Evolutionary conservation across 2,888 invertebrate species (phyloP).

Genomic region (Oligia fasciuncula): DNA sequence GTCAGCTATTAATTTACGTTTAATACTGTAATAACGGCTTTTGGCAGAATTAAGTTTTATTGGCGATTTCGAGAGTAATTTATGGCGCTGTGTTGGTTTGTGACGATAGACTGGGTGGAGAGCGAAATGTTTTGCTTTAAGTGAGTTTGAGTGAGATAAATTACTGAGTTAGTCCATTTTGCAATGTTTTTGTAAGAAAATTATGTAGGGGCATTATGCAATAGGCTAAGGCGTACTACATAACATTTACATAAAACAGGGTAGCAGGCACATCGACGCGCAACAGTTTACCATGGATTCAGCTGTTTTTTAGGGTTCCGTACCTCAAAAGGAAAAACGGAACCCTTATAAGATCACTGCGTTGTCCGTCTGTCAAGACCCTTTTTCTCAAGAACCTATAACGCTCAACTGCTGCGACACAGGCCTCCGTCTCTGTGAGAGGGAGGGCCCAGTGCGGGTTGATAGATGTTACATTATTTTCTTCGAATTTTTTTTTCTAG

Average conservation of each 20-base stretch:
- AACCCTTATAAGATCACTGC: no score
- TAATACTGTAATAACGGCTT: conserved; percentile 67
- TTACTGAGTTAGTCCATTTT: neutral
- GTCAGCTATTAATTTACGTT: conserved; percentile 69
- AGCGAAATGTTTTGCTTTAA: conserved; percentile 25
- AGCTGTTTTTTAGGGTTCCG: no score
- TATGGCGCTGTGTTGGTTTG: conserved; percentile 49
- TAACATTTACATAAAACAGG: neutral
- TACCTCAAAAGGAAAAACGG: no score
- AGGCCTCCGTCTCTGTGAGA: no score
- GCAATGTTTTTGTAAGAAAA: neutral
- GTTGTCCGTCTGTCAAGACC: no score
- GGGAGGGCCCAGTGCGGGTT: no score
- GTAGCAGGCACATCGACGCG: neutral
- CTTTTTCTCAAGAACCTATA: no score
- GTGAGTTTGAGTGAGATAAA: neutral
- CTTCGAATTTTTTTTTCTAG: no score
- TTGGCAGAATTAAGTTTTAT: conserved; percentile 64
- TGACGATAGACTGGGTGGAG: conserved; percentile 29
- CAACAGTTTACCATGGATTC: neutral
- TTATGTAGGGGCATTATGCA: neutral
- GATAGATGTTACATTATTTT: no score
- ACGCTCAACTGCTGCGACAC: no score
- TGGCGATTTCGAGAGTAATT: conserved; percentile 56
- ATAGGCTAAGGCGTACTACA: neutral